These are phyloP conservation scores for Bombus pascuorum DNA, from an alignment of 1,140 invertebrate species.

Conservation along the genomic window DNA sequence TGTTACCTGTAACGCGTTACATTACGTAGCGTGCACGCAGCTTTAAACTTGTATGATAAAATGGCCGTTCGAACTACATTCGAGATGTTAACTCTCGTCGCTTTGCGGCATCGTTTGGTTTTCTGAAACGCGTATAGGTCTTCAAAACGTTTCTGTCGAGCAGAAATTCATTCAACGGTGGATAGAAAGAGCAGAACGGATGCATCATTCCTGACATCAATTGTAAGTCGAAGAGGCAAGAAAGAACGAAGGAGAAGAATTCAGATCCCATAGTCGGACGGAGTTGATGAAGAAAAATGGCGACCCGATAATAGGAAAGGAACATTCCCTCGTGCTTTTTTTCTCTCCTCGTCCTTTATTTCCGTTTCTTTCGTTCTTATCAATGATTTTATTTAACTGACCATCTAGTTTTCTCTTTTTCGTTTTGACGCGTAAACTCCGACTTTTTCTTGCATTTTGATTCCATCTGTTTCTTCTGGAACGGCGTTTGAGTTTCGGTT, in stretches of 20 bases:
- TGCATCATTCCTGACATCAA: background rate
- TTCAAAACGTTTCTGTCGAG: background rate
- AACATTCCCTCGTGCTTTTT: background rate
- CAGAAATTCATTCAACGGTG: background rate
- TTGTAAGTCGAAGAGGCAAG: background rate
- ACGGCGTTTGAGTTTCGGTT: background rate
- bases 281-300: constrained; percentile 29
- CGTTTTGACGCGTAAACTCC: background rate
- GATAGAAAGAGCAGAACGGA: background rate
- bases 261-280: background rate
- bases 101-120: background rate
- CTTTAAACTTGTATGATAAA: no score
- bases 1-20: background rate
- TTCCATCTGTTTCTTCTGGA: background rate
- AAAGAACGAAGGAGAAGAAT: background rate
- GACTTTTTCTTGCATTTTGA: background rate
- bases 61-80: no score
- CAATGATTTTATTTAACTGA: background rate
- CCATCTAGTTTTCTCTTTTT: background rate
- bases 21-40: background rate
- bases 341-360: background rate
- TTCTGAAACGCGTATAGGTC: background rate
- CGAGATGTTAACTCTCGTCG: no score
- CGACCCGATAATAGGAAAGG: background rate
- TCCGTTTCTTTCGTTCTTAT: background rate